These are phyloP conservation scores for Gambusia affinis DNA, from an alignment of 2,113 vertebrate species.

Conservation along the genomic window DNA sequence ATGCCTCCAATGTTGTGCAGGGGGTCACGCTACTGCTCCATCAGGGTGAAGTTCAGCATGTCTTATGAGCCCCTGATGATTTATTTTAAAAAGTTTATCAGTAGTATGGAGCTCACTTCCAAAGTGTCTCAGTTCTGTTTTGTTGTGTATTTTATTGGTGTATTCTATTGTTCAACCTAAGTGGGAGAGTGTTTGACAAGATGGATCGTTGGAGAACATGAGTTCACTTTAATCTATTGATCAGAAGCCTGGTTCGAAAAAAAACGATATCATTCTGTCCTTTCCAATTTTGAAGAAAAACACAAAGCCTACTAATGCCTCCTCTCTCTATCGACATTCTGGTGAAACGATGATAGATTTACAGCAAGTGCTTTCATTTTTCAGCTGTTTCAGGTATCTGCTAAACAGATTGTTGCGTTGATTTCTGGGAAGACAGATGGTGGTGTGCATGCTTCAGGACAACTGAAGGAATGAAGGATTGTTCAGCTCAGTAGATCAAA, in stretches of 20 bases:
- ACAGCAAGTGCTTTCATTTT: slow-evolving; percentile 75
- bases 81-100: slow-evolving; percentile 49
- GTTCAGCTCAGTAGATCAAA: slow-evolving; percentile 82
- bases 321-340: slow-evolving; percentile 77
- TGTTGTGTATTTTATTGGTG: background rate
- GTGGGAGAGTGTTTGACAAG: slow-evolving; percentile 19
- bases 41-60: slow-evolving; percentile 58
- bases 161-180: slow-evolving; percentile 5
- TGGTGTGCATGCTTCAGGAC: slow-evolving; percentile 76
- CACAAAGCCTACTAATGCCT: slow-evolving; percentile 78
- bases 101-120: slow-evolving; percentile 29
- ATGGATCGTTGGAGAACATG: slow-evolving; percentile 43
- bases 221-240: slow-evolving; percentile 60
- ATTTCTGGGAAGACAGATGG: slow-evolving; percentile 83
- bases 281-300: slow-evolving; percentile 79
- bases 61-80: slow-evolving; percentile 31
- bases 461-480: slow-evolving; percentile 80
- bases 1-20: slow-evolving; percentile 54
- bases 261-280: slow-evolving; percentile 65
- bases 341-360: slow-evolving; percentile 80
- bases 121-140: slow-evolving; percentile 14
- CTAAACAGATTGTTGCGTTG: slow-evolving; percentile 81
- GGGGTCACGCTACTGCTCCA: slow-evolving; percentile 56
- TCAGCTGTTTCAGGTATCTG: slow-evolving; percentile 83
- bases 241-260: slow-evolving; percentile 63